A percentile compares a stretch with the other conserved stretches of the same genome.
Evolutionary conservation across 2,888 invertebrate species (phyloP).

Genomic region (Nebria brevicollis): DNA sequence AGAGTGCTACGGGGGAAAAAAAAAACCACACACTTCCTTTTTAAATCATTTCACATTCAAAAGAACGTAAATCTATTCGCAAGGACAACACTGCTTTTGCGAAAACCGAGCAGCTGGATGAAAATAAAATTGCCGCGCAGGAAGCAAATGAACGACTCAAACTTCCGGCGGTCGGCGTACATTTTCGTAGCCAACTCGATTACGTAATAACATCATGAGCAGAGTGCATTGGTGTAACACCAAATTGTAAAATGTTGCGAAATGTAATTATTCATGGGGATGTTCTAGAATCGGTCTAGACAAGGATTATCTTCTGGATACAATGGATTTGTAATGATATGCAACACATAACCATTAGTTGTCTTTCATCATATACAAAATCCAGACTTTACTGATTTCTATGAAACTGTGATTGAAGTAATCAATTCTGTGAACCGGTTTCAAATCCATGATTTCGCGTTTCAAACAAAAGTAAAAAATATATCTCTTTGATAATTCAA

Average conservation of each 20-base stretch:
- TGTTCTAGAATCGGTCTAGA: no score
- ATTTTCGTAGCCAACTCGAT: neutral
- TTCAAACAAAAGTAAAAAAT: no score
- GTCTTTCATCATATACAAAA: no score
- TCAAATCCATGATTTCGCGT: no score
- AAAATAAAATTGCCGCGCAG: neutral
- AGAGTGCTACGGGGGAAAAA: neutral
- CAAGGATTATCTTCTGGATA: no score
- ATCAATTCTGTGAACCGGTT: no score
- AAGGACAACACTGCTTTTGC: neutral
- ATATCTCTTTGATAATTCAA: no score
- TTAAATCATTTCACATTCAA: conserved; percentile 1
- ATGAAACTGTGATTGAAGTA: no score
- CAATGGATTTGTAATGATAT: no score
- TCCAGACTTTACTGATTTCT: no score
- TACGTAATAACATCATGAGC: neutral
- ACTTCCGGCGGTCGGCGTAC: neutral
- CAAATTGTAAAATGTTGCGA: neutral
- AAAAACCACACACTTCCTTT: neutral
- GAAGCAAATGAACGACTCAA: neutral
- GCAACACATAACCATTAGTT: no score
- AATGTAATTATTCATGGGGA: no score
- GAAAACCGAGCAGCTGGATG: neutral
- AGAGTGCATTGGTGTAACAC: neutral
- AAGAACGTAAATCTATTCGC: neutral